phyloP scores from a whole-genome alignment of 1,140 invertebrate species.

The Stratiolaelaps scimitus region DNA sequence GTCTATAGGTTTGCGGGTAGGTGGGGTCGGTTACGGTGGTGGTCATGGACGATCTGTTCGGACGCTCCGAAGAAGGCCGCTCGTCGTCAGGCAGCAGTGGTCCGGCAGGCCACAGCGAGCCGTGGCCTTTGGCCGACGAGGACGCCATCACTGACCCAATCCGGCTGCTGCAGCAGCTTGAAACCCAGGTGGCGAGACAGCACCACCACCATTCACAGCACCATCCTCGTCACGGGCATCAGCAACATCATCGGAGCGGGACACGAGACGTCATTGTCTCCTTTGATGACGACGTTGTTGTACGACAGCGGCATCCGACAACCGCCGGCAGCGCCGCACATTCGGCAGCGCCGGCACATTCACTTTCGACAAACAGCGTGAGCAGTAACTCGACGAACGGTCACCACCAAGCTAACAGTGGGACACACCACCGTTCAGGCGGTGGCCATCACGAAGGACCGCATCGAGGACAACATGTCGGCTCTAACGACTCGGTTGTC shows the following conservation, averaged over 20 bases:
- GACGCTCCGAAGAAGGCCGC: conserved; percentile 8
- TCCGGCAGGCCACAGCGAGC: conserved; percentile 12
- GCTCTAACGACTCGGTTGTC: too few species aligned
- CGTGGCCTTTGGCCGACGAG: conserved; percentile 27
- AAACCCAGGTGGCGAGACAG: conserved; percentile 18
- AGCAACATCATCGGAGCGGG: conserved; percentile 5
- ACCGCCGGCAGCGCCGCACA: too few species aligned
- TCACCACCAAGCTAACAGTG: too few species aligned
- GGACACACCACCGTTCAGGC: too few species aligned
- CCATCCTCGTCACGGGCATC: background rate
- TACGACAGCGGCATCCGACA: too few species aligned
- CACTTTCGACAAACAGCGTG: too few species aligned
- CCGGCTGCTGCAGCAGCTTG: conserved; percentile 28
- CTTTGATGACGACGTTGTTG: conserved; percentile 6
- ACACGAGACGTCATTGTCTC: conserved; percentile 24
- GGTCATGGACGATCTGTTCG: conserved; percentile 28
- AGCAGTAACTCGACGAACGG: too few species aligned
- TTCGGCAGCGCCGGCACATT: too few species aligned
- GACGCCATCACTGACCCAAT: conserved; percentile 28
- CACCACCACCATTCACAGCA: conserved; percentile 4
- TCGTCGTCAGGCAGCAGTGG: conserved; percentile 9
- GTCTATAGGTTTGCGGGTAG: too few species aligned
- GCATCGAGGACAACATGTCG: too few species aligned
- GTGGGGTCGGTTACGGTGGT: too few species aligned
- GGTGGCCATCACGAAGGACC: too few species aligned